Evolutionary conservation across 2,797 vertebrate genomes (phyloP), one percentile per base, ranked within the genome.

Genomic region (Syngnathus rostellatus): DNA sequence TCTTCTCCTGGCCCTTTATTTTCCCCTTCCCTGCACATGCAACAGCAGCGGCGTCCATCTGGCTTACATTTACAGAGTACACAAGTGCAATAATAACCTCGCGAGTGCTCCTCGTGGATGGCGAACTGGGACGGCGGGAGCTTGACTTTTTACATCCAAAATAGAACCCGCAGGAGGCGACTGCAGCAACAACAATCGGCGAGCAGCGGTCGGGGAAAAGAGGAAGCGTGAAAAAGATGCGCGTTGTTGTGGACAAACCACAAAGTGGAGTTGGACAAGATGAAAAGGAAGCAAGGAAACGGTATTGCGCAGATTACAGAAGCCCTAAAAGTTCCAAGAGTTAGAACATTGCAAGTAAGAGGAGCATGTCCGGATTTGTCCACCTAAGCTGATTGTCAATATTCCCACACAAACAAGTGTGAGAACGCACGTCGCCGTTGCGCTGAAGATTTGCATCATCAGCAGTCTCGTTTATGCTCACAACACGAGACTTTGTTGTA

Each of bases 11-110:
- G 8, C 60, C 72, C 45, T 46, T 31, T 46, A 46, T 46, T 46
- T 46, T 16, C 45, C 45, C 41, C 67, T 72, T 76, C 63, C 66
- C 67, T 74, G 77, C 83, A 82, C 71, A 78, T 77, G 71, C 68
- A 75, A 69, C 70, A 51, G 64, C 65, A 77, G 66, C 68, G 43
- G 62, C 9, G 75, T 84, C 87, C 89, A 89, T 87, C 85, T 87
- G 83, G 87, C 84, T 84, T 76, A 85, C 79, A 86, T 86, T 88
- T 85, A 83, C 80, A 84, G 71, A 79, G 78, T 77, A 86, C 83
- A 82, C 77, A 83, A 86, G 80, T 76, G 72, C 82, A 83, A 84
- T 85, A 87, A 87, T 85, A 86, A 86, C 83, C 80, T 66, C 31
- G 61, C 61, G 68, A 83, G 76, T 39, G 78, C 67, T 85, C 86